These are phyloP conservation scores for Ctenochaetus hawaiiensis DNA, from an alignment of 2,797 vertebrate species.

Conservation along the genomic window DNA sequence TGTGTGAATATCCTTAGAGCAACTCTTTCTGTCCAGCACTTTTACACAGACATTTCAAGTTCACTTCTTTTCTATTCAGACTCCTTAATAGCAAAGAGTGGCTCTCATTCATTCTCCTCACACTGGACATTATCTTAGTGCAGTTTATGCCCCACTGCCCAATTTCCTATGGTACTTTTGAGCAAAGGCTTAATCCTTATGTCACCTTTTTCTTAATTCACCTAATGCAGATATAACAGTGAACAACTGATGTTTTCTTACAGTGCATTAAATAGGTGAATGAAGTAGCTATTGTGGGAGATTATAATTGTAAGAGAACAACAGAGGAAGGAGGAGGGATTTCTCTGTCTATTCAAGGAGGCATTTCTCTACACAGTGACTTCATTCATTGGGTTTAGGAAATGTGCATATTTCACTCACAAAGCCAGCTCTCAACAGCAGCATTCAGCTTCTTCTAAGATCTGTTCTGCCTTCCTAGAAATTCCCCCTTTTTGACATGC, in stretches of 20 bases:
- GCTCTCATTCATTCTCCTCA: constrained; percentile 38
- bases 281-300: constrained; percentile 34
- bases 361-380: constrained; percentile 64
- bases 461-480: constrained; percentile 40
- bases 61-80: constrained; percentile 14
- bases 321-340: constrained; percentile 42
- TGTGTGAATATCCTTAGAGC: constrained; percentile 5
- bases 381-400: constrained; percentile 71
- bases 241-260: constrained; percentile 54
- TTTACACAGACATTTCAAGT: constrained; percentile 9
- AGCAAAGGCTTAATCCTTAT: constrained; percentile 23
- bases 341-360: constrained; percentile 47
- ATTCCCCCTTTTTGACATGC: constrained; percentile 36
- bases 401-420: constrained; percentile 74
- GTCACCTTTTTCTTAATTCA: constrained; percentile 38
- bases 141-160: constrained; percentile 36
- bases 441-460: constrained; percentile 53
- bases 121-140: constrained; percentile 34
- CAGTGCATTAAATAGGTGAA: constrained; percentile 16
- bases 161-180: constrained; percentile 24
- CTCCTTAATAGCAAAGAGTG: constrained; percentile 29
- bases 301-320: constrained; percentile 58
- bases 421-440: constrained; percentile 66
- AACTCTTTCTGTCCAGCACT: not conserved
- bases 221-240: constrained; percentile 49